Base-by-base conservation (phyloP, 2,797 vertebrate genomes). In the Diglossa cyanea region DNA sequence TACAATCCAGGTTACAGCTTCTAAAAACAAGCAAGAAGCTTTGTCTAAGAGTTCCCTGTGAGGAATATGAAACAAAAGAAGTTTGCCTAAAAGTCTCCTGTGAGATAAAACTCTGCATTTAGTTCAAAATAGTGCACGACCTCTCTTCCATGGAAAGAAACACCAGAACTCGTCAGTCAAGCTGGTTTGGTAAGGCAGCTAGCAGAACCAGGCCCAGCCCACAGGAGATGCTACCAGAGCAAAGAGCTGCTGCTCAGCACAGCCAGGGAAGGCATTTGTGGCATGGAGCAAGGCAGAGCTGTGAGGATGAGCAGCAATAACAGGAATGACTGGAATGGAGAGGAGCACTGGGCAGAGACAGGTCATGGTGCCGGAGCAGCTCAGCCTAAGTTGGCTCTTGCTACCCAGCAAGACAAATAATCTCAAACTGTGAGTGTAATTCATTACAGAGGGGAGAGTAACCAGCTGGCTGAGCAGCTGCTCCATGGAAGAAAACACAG, bases 401-500 rank as follows among this genome's bases (percentile, higher is more conserved):
- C 55, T 88, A 72, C n/a, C 65, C 61, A 90, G 75, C 17, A 86
- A 86, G 79, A 88, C 31, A 47, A 45, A 88, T 54, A 50, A 81
- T 89, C 63, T 57, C 81, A 85, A 28, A 63, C 61, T 50, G 79
- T 6, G 39, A 57, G 17, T 17, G 26, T 35, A 89, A 31, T 33
- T 89, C 78, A 83, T 80, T 77, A 85, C 37, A 68, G 42, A 73
- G 40, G 30, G 35, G 21, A 74, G 54, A 31, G 68, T n/a, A 90
- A 94, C 72, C 87, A 94, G 50, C 89, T 90, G 87, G 85, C 61
- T 80, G 57, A 90, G 61, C 89, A 94, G 82, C 85, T 91, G 78
- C 70, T 91, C 85, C 0, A 0, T 54, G 47, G 61, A 75, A 68
- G 13, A 90, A 90, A 90, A 71, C 37, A 79, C 13, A 2, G 53